Conservation (phyloP, 2,113 vertebrate genomes). For the Gobiocypris rarus region DNA sequence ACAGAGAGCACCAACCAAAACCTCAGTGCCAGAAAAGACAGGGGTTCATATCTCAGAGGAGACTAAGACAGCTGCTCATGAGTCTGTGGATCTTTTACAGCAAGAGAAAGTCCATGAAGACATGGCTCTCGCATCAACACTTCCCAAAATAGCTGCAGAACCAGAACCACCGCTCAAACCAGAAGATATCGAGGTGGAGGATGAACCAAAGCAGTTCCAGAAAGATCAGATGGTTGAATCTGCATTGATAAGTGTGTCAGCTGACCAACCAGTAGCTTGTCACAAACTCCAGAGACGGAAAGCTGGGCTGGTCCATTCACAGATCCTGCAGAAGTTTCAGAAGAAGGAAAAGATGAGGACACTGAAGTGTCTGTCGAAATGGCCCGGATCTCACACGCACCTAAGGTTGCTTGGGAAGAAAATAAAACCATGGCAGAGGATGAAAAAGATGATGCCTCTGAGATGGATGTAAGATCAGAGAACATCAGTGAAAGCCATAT, state of each 20-base stretch:
- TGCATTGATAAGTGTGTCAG: background rate
- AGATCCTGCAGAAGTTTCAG: constrained; percentile 39
- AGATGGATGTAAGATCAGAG: constrained; percentile 32
- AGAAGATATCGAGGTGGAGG: constrained; percentile 11
- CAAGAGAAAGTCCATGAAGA: constrained; percentile 64
- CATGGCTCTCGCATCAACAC: constrained; percentile 57
- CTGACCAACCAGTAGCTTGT: constrained; percentile 15
- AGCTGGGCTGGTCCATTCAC: constrained; percentile 11
- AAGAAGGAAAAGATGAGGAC: constrained; percentile 51
- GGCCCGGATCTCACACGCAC: constrained; percentile 47
- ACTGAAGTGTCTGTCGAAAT: constrained; percentile 55
- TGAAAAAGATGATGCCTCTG: constrained; percentile 31
- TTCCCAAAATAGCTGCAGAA: constrained; percentile 5
- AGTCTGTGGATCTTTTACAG: constrained; percentile 58
- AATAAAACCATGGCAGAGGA: constrained; percentile 35
- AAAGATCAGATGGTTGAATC: constrained; percentile 17
- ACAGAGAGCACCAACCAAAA: constrained; percentile 36
- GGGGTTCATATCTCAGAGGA: constrained; percentile 15
- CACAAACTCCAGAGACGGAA: constrained; percentile 43
- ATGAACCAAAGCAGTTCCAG: constrained; percentile 36
- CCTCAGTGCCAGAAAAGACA: constrained; percentile 21
- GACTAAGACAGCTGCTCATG: constrained; percentile 40
- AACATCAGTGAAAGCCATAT: constrained; percentile 32
- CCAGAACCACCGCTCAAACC: background rate
- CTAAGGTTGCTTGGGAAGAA: constrained; percentile 50